Conservation (phyloP, 2,113 vertebrate genomes). For the Strigops habroptila region DNA sequence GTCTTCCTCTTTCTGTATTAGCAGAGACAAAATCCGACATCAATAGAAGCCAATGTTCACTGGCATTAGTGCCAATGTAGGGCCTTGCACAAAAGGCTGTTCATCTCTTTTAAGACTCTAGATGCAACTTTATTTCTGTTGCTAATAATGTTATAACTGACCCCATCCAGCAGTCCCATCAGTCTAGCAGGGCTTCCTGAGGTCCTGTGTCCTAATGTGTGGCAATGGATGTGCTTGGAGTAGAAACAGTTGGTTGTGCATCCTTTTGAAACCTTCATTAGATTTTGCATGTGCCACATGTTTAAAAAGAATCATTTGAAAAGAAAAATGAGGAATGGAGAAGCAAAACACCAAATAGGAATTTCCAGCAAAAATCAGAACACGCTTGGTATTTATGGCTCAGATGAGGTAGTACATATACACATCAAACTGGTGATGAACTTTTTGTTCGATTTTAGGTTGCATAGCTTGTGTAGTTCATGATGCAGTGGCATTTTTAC, state of each 20-base stretch:
- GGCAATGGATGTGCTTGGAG: background rate
- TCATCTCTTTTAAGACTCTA: background rate
- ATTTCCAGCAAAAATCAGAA: background rate
- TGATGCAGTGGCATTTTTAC: background rate
- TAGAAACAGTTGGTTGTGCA: background rate
- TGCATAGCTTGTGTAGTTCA: background rate
- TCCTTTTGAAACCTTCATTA: background rate
- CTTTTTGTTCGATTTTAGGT: background rate
- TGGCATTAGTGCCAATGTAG: background rate
- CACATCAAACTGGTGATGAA: background rate
- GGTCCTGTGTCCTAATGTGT: background rate
- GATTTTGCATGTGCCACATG: rapidly evolving
- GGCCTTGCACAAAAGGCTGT: background rate
- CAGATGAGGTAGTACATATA: background rate
- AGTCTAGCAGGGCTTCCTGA: background rate
- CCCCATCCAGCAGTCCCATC: background rate
- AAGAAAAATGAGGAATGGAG: background rate
- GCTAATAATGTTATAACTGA: background rate
- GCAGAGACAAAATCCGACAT: background rate
- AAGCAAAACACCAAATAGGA: background rate
- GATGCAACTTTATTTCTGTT: background rate
- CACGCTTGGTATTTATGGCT: background rate
- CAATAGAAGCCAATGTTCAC: background rate
- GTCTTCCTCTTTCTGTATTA: background rate
- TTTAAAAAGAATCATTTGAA: background rate